Percentiles rank a stretch among this genome's conserved stretches.
Evolutionary conservation across 1,140 invertebrate genomes (phyloP).

Genomic region (Diorhabda carinulata): DNA sequence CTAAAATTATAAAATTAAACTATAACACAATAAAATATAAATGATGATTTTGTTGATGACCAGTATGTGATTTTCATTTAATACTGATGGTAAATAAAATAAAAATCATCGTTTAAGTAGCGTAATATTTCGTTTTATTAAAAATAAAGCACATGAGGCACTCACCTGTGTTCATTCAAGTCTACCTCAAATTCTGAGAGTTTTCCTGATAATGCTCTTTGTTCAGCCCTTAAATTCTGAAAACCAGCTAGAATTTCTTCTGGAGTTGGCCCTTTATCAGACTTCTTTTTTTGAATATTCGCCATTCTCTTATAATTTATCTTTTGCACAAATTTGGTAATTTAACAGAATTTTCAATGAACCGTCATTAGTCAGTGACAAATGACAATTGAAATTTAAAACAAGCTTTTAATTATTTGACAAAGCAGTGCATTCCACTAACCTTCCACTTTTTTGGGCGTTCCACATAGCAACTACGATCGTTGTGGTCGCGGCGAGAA

Average conservation of each 20-base stretch:
- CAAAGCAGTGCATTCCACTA: no score
- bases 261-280: constrained; percentile 50
- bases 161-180: constrained; percentile 92
- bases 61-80: no score
- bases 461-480: no score
- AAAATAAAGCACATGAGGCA: constrained; percentile 30
- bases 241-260: constrained; percentile 86
- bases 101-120: no score
- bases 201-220: constrained; percentile 79
- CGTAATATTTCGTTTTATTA: not conserved
- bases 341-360: not conserved
- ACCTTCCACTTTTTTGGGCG: no score
- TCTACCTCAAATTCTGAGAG: constrained; percentile 89
- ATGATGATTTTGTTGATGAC: no score
- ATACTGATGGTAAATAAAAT: no score
- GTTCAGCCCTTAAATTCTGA: constrained; percentile 81
- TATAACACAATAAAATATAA: no score
- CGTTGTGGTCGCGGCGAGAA: no score
- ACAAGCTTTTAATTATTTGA: not conserved
- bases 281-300: constrained; percentile 48
- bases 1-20: constrained; percentile 55
- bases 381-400: not conserved
- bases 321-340: not conserved
- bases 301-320: constrained; percentile 43
- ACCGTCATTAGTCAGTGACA: not conserved